Base-by-base conservation (phyloP, 2,797 vertebrate genomes). In the Clarias pachynema region DNA sequence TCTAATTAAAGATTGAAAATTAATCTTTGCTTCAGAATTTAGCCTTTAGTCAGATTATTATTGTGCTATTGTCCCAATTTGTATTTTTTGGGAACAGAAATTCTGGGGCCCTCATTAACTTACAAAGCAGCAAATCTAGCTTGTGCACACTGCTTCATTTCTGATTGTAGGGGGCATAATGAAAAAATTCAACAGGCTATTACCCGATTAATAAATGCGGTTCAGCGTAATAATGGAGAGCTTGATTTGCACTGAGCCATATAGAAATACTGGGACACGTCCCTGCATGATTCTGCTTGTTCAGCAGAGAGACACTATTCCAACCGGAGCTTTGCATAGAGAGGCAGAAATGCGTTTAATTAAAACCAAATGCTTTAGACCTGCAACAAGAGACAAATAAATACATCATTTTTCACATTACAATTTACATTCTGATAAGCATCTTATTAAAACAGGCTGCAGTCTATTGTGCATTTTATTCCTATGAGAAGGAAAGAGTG, bases 161-260 rank as follows among this genome's bases (percentile, higher is more conserved):
- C 86, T 89, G 85, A 89, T 89, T 85, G 88, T 84, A 74, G 85
- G 84, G 81, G 86, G 85, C 84, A 88, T 87, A 90, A 89, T 87
- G 88, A 87, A 87, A 87, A 89, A 89, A 75, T 20, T 86, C 80
- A 86, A 86, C 82, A 86, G 87, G 85, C 93, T 92, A 95, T 94
- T 94, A 94, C 86, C 77, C 89, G 85, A 90, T 95, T 95, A 94
- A 95, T 92, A 93, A 91, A 92, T 92, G 93, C 93, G 86, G 91
- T 94, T 95, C 91, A 91, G 93, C 92, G 93, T 94, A 93, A 95
- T 94, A 92, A 93, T 83, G 91, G 88, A 90, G 92, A 74, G 84
- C 93, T 92, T 94, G 91, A 95, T 95, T 94, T 89, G 91, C 91
- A 90, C 65, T 7, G 89, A 89, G 89, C 90, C 86, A 83, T 31